Base-by-base conservation (phyloP, 2,797 vertebrate species). In the Manis javanica region DNA sequence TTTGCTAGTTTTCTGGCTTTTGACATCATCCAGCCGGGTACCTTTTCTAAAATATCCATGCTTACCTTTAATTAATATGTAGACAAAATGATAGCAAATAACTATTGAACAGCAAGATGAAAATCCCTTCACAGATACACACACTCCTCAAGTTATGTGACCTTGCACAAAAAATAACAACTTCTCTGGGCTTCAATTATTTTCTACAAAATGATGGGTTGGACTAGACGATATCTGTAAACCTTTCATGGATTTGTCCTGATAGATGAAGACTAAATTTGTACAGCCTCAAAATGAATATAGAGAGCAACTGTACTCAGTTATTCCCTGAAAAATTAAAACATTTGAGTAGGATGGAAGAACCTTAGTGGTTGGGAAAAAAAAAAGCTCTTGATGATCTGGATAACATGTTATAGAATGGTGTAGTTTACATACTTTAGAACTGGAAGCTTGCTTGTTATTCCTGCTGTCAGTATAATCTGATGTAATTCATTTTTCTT, bases 241-340 rank as follows among this genome's bases (percentile, higher is more conserved):
- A 68, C 19, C 26, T 88, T 72, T 68, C 15, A 68, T 88, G 74
- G 51, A 64, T 86, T 29, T 90, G 0, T 72, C 39, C 78, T 95
- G 75, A 92, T n/a, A 93, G 51, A 63, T 78, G 61, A 93, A 95
- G 42, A 85, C 34, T 91, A 71, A 96, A 87, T 91, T 66, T 59
- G 83, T 95, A 37, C 0, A 79, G 24, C 68, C 87, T 89, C 57
- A 59, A 92, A 88, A 79, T 92, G 53, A 94, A 94, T 92, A 34
- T 31, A 81, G 26, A 81, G 90, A 85, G n/a, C 46, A 82, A 84
- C 82, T 53, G 2, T 79, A 61, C n/a, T 95, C 53, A 61, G 63
- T 92, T 95, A 87, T 71, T 96, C 53, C 51, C 63, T 92, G 94
- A 96, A 26, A 95, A 90, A 95, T 92, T 53, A 69, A 89, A 96